Evolutionary conservation across 1,140 invertebrate genomes (phyloP).

Genomic region (Aphis craccivora): DNA sequence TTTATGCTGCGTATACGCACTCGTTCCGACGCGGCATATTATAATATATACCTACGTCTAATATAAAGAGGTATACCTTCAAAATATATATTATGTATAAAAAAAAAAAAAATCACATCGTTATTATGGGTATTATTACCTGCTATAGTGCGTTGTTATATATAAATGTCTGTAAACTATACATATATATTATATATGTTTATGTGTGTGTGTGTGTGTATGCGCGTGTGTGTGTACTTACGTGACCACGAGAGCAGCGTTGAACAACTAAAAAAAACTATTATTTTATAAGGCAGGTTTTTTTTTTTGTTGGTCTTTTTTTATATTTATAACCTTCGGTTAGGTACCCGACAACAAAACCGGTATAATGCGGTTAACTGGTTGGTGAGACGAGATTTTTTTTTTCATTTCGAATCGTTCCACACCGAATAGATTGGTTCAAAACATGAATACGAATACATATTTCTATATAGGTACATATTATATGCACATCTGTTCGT

Average conservation of each 20-base stretch:
- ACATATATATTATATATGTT: no score
- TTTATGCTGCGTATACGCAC: not conserved
- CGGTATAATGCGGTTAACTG: constrained; percentile 57
- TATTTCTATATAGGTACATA: constrained; percentile 21
- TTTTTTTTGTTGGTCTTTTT: constrained; percentile 5
- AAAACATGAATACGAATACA: constrained; percentile 32
- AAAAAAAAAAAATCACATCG: not conserved
- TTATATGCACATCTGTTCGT: not conserved
- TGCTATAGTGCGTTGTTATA: not conserved
- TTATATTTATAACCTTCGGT: constrained; percentile 38
- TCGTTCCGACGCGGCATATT: not conserved
- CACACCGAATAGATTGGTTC: constrained; percentile 41
- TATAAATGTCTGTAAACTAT: not conserved
- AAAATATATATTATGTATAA: not conserved
- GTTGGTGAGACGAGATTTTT: constrained; percentile 55
- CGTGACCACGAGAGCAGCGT: constrained; percentile 39
- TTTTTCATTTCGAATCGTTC: constrained; percentile 36
- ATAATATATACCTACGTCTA: not conserved
- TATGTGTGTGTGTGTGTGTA: no score
- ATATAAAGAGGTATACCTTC: not conserved
- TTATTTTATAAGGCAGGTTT: constrained; percentile 1
- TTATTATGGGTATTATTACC: constrained; percentile 22
- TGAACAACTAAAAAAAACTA: constrained; percentile 1
- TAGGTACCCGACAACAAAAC: constrained; percentile 38
- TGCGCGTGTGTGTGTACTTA: not conserved